Evolutionary conservation across 2,797 vertebrate species (phyloP).

Genomic region (Nasua narica): DNA sequence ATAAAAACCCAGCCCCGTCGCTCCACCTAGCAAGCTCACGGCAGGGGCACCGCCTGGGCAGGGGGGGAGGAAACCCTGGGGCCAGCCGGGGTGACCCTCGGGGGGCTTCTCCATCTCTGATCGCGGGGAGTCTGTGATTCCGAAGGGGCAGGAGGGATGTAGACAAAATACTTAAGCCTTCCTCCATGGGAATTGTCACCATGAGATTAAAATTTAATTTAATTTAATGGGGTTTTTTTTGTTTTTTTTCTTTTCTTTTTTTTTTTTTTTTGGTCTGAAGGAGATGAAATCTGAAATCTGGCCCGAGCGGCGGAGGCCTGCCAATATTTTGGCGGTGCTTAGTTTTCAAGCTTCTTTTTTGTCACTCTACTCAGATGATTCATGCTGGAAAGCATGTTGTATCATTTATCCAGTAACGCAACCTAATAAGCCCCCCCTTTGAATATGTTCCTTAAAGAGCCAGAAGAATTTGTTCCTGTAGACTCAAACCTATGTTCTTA

Average conservation of each 20-base stretch:
- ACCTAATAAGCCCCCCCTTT: conserved; percentile 79
- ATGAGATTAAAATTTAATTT: conserved; percentile 70
- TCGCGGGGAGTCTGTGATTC: conserved; percentile 39
- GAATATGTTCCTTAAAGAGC: conserved; percentile 80
- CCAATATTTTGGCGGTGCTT: conserved; percentile 77
- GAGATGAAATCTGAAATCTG: conserved; percentile 79
- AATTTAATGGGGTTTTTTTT: neutral
- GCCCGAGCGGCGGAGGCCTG: conserved; percentile 66
- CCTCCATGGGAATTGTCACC: conserved; percentile 74
- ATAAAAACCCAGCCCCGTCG: neutral
- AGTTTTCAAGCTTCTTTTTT: conserved; percentile 73
- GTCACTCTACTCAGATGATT: conserved; percentile 81
- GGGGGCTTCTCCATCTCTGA: neutral
- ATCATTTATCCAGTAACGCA: conserved; percentile 80
- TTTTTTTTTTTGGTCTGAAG: conserved; percentile 41
- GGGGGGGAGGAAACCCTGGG: neutral
- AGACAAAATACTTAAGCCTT: conserved; percentile 76
- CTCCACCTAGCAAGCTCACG: neutral
- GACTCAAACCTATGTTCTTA: conserved; percentile 81
- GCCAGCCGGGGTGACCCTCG: neutral
- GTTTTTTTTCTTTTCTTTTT: neutral
- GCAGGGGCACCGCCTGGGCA: neutral
- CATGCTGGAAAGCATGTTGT: conserved; percentile 82
- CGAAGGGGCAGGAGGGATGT: conserved; percentile 21
- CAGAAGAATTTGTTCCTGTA: conserved; percentile 82